These are phyloP conservation scores for Parochlus steinenii DNA, from an alignment of 2,888 invertebrate species.

Conservation along the genomic window DNA sequence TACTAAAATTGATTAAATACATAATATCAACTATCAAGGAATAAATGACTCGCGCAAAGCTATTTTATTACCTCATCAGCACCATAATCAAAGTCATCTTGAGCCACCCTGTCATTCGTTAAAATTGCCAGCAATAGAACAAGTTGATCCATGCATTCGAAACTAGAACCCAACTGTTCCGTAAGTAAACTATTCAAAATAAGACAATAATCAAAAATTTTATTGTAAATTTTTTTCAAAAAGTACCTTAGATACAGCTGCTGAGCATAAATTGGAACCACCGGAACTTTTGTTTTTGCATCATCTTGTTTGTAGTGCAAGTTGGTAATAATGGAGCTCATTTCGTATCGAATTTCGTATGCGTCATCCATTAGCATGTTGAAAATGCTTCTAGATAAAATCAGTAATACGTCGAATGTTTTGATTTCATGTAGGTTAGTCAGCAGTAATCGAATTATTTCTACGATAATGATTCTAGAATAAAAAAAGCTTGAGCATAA, in stretches of 20 bases:
- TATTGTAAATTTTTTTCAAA: not conserved
- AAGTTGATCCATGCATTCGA: not conserved
- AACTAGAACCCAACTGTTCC: too few species aligned
- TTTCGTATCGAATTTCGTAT: not conserved
- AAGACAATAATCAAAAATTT: too few species aligned
- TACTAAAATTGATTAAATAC: slow-evolving; percentile 14
- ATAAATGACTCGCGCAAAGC: not conserved
- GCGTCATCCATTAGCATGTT: slow-evolving; percentile 11
- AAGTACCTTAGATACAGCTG: slow-evolving; percentile 2
- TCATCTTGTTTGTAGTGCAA: not conserved
- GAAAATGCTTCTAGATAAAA: not conserved
- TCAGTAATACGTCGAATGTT: not conserved
- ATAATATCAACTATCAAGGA: too few species aligned
- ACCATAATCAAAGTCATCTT: slow-evolving; percentile 18
- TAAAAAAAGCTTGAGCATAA: not conserved
- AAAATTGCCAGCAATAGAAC: slow-evolving; percentile 20
- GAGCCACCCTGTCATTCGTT: slow-evolving; percentile 21
- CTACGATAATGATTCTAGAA: not conserved
- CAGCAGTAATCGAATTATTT: not conserved
- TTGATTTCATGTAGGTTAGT: too few species aligned
- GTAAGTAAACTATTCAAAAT: too few species aligned
- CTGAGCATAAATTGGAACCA: slow-evolving; percentile 3
- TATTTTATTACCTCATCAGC: not conserved
- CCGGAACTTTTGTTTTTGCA: too few species aligned
- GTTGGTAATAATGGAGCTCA: slow-evolving; percentile 1